Conservation (phyloP, 2,888 invertebrate genomes). For the Tholera decimalis region DNA sequence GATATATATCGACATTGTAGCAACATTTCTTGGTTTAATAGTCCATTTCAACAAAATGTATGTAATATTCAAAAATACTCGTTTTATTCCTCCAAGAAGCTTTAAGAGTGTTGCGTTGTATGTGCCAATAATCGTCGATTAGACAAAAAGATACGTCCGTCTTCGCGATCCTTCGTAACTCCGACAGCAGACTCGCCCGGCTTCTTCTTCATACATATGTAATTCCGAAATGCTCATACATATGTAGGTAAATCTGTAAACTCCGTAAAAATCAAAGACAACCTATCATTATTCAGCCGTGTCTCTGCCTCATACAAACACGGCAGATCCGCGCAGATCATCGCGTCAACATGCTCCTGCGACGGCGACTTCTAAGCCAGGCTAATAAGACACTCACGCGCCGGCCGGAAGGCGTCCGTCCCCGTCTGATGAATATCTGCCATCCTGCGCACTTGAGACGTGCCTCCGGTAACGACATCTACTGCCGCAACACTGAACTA, state of each 20-base stretch:
- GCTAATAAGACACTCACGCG: slow-evolving; percentile 63
- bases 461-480: slow-evolving; percentile 66
- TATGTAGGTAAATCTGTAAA: not conserved
- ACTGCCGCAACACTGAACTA: slow-evolving; percentile 45
- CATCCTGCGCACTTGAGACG: slow-evolving; percentile 61
- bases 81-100: too few species aligned
- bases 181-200: not conserved
- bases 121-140: not conserved
- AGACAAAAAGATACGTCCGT: not conserved
- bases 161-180: not conserved
- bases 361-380: slow-evolving; percentile 59
- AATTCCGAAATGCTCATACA: slow-evolving; percentile 21
- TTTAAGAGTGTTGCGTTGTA: too few species aligned
- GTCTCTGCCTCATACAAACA: slow-evolving; percentile 31
- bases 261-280: slow-evolving; percentile 17
- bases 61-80: too few species aligned
- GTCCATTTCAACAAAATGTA: too few species aligned
- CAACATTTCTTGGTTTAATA: too few species aligned
- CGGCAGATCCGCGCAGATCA: slow-evolving; percentile 42
- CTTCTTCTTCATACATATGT: slow-evolving; percentile 11
- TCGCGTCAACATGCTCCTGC: slow-evolving; percentile 39
- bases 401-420: slow-evolving; percentile 65
- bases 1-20: too few species aligned
- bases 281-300: slow-evolving; percentile 50
- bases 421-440: slow-evolving; percentile 67